These are phyloP conservation scores for Cinclus cinclus DNA, from an alignment of 2,113 vertebrate species.

Conservation along the genomic window DNA sequence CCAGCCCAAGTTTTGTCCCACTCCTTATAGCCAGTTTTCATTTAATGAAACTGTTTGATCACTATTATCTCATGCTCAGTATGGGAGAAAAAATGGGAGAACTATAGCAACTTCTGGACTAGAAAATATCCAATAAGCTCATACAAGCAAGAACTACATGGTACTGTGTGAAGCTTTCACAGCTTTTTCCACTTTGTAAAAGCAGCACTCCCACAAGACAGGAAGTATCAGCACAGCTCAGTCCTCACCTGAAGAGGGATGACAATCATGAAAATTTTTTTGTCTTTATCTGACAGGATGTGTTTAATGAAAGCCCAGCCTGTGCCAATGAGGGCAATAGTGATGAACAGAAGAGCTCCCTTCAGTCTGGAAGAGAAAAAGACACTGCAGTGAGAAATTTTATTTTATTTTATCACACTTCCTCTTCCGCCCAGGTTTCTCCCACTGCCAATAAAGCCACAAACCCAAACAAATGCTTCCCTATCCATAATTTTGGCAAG, in stretches of 20 bases:
- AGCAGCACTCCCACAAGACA: not conserved
- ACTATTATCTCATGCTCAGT: not conserved
- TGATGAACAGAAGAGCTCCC: conserved; percentile 89
- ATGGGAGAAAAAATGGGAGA: not conserved
- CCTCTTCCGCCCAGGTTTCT: conserved; percentile 17
- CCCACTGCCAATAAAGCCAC: conserved; percentile 9
- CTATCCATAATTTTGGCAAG: not conserved
- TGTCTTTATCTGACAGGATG: conserved; percentile 88
- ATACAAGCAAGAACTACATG: not conserved
- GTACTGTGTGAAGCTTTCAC: not conserved
- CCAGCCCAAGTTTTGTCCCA: not conserved
- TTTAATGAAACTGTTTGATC: not conserved
- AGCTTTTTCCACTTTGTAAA: not conserved
- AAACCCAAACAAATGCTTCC: conserved; percentile 28
- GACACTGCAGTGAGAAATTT: not conserved
- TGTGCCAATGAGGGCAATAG: conserved; percentile 84
- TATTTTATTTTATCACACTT: not conserved
- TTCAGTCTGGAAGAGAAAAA: conserved; percentile 76
- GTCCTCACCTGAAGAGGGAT: conserved; percentile 84
- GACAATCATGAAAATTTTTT: conserved; percentile 91
- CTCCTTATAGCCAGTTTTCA: not conserved
- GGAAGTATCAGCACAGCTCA: not conserved
- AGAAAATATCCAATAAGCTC: not conserved
- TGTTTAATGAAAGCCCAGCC: conserved; percentile 91
- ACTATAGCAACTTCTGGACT: not conserved